Percentiles rank a stretch among this genome's conserved stretches.
Conservation (phyloP, 2,113 vertebrate species). For the Periophthalmus modestus region DNA sequence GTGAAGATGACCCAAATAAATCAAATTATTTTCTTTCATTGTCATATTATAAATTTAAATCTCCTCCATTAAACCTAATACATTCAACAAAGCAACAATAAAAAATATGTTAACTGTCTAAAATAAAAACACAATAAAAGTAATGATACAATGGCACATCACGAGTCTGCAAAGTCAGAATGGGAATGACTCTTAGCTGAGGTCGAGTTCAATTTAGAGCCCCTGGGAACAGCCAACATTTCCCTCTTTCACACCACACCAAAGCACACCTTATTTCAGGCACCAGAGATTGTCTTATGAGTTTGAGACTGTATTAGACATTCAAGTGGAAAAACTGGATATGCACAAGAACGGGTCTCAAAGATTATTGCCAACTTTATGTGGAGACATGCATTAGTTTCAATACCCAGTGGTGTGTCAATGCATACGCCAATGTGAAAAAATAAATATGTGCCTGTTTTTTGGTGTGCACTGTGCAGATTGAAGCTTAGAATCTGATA, state of each 20-base stretch:
- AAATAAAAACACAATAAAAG: conserved; percentile 50
- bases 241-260: conserved; percentile 31
- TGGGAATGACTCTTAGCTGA: conserved; percentile 42
- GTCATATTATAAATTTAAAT: conserved; percentile 52
- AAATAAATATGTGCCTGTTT: conserved; percentile 37
- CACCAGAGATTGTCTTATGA: conserved; percentile 71
- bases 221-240: conserved; percentile 15
- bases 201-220: conserved; percentile 40
- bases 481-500: conserved; percentile 38
- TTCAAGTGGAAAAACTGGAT: conserved; percentile 33
- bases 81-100: conserved; percentile 70
- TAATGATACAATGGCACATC: conserved; percentile 67
- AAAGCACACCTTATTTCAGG: conserved; percentile 47
- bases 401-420: conserved; percentile 15
- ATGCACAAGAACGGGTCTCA: conserved; percentile 36
- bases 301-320: conserved; percentile 51
- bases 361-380: conserved; percentile 71
- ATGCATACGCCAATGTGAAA: background rate
- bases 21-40: conserved; percentile 55
- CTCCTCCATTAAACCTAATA: conserved; percentile 46
- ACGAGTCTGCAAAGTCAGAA: conserved; percentile 56
- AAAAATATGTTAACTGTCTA: conserved; percentile 15
- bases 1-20: conserved; percentile 73
- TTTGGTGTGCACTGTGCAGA: conserved; percentile 50
- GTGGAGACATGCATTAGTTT: conserved; percentile 57